These are phyloP conservation scores for Tipula unca DNA, from an alignment of 2,888 invertebrate genomes.

Conservation along the genomic window DNA sequence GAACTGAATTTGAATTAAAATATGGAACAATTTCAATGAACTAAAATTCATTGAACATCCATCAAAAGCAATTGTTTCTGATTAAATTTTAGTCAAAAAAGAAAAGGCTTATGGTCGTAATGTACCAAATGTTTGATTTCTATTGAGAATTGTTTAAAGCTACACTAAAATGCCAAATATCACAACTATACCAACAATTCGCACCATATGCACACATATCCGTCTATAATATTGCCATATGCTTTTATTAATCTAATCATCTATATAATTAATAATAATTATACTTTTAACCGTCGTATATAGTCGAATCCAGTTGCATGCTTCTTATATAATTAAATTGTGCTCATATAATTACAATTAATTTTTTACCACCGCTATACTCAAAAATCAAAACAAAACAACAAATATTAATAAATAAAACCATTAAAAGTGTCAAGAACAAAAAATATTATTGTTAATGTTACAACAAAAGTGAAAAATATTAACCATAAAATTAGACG, in stretches of 20 bases:
- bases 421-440: neutral
- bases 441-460: neutral
- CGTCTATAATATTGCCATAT: neutral
- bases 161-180: too few relatives aligned
- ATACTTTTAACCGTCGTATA: neutral
- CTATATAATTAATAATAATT: neutral
- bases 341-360: neutral
- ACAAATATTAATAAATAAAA: neutral
- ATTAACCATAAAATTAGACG: neutral
- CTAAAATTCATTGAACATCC: too few relatives aligned
- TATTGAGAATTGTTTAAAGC: too few relatives aligned
- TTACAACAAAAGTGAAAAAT: neutral
- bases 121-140: too few relatives aligned
- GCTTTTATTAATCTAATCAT: neutral
- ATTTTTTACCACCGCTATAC: neutral
- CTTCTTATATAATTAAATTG: neutral
- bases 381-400: neutral
- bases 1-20: too few relatives aligned
- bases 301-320: neutral
- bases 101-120: too few relatives aligned
- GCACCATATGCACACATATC: too few relatives aligned
- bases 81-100: too few relatives aligned
- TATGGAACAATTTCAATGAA: too few relatives aligned
- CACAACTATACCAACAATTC: too few relatives aligned
- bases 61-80: too few relatives aligned